A percentile compares a stretch with the other conserved stretches of the same genome.
Evolutionary conservation across 2,888 invertebrate genomes (phyloP).

Genomic region (Drosophila rellima): DNA sequence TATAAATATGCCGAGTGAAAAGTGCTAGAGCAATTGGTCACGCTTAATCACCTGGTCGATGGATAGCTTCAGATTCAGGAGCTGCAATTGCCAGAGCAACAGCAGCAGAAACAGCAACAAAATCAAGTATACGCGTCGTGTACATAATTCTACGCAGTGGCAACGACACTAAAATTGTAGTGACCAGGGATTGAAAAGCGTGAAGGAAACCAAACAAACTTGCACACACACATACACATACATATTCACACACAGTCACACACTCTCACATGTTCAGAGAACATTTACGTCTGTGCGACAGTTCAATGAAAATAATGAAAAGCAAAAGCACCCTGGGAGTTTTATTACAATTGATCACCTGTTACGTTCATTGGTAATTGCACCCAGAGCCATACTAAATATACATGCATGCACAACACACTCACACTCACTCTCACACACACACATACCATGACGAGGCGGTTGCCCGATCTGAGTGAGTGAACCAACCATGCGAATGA

Average conservation of each 20-base stretch:
- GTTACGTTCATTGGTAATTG: conserved; percentile 83
- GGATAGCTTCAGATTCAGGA: conserved; percentile 20
- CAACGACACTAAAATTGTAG: conserved; percentile 50
- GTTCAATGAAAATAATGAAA: conserved; percentile 78
- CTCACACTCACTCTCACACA: conserved; percentile 18
- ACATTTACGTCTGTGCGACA: conserved; percentile 48
- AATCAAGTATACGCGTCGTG: conserved; percentile 69
- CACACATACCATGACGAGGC: conserved; percentile 12
- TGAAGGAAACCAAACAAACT: conserved; percentile 27
- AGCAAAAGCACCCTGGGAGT: conserved; percentile 82
- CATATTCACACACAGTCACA: conserved; percentile 5
- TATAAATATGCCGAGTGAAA: conserved; percentile 62
- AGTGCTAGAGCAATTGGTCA: conserved; percentile 72
- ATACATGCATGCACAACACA: conserved; percentile 43
- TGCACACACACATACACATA: background rate
- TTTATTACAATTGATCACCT: conserved; percentile 84
- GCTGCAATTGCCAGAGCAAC: conserved; percentile 9
- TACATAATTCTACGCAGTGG: conserved; percentile 69
- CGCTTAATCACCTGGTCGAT: conserved; percentile 73
- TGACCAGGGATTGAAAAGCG: conserved; percentile 42
- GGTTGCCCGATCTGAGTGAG: conserved; percentile 43
- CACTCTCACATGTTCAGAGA: conserved; percentile 5
- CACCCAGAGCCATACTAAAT: conserved; percentile 81
- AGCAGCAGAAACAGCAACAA: conserved; percentile 22
- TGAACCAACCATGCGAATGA: conserved; percentile 58